Evolutionary conservation across 1,140 invertebrate genomes (phyloP).

Genomic region (Bradynema listronoti): DNA sequence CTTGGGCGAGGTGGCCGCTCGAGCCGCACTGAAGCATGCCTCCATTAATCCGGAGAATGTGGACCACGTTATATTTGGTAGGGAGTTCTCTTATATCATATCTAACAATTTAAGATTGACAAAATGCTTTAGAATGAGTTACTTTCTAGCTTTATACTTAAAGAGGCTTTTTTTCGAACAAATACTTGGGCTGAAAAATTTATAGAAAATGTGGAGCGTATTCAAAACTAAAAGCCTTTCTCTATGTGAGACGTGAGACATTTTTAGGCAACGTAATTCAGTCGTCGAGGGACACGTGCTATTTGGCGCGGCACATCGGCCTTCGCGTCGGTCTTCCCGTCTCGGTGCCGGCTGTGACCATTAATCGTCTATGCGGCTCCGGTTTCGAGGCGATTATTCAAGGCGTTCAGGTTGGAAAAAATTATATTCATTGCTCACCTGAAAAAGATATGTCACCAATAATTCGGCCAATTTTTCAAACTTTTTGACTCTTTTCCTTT

Average conservation of each 20-base stretch:
- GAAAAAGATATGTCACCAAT: not conserved
- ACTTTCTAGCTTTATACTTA: no score
- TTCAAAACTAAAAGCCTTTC: no score
- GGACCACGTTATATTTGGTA: slow-evolving; percentile 70
- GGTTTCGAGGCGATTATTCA: slow-evolving; percentile 86
- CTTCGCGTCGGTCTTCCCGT: slow-evolving; percentile 76
- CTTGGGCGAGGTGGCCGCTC: slow-evolving; percentile 68
- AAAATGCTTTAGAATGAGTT: no score
- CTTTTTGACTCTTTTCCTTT: slow-evolving; percentile 68
- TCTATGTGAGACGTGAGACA: not conserved
- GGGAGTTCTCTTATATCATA: not conserved
- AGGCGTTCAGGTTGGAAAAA: slow-evolving; percentile 68
- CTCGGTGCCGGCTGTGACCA: slow-evolving; percentile 51
- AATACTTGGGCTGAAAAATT: no score
- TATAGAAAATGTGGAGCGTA: no score
- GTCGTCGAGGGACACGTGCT: slow-evolving; percentile 74
- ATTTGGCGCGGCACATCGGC: slow-evolving; percentile 75
- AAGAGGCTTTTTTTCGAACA: no score
- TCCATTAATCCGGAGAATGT: slow-evolving; percentile 69
- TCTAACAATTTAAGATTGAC: no score
- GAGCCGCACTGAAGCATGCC: slow-evolving; percentile 73
- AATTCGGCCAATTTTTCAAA: not conserved
- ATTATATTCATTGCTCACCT: not conserved
- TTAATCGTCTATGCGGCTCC: slow-evolving; percentile 71
- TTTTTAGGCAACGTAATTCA: slow-evolving; percentile 59